These are phyloP conservation scores for Ectemnius lituratus DNA, from an alignment of 2,888 invertebrate species.

Conservation along the genomic window DNA sequence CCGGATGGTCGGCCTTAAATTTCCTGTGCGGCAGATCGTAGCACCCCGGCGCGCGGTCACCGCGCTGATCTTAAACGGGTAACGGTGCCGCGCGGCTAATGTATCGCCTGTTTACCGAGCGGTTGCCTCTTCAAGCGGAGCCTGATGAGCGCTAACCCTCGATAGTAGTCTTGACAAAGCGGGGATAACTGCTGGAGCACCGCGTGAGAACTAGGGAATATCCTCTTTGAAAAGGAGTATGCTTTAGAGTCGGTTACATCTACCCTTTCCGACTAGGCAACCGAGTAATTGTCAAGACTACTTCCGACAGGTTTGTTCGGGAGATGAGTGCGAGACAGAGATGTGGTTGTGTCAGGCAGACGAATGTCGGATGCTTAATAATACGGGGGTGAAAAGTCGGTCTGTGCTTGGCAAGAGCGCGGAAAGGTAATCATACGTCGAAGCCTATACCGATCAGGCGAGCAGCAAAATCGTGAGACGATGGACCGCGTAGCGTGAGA, in stretches of 20 bases:
- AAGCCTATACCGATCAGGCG: slow-evolving; percentile 35
- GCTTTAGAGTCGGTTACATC: not conserved
- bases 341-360: not conserved
- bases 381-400: slow-evolving; percentile 11
- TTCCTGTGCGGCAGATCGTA: not conserved
- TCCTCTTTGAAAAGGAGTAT: not conserved
- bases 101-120: not conserved
- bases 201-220: not conserved
- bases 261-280: not conserved
- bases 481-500: slow-evolving; percentile 53
- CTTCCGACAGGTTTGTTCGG: not conserved
- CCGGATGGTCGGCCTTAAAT: not conserved
- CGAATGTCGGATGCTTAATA: not conserved
- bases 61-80: not conserved
- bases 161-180: too few species aligned
- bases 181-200: too few species aligned
- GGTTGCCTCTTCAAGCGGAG: not conserved
- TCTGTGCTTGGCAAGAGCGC: slow-evolving; percentile 26
- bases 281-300: not conserved
- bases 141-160: too few species aligned
- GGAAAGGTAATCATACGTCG: slow-evolving; percentile 43
- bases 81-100: slow-evolving; percentile 2
- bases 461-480: slow-evolving; percentile 54
- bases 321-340: not conserved
- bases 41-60: not conserved